Conservation (phyloP, 2,797 vertebrate species). For the Craterocephalus amniculus region DNA sequence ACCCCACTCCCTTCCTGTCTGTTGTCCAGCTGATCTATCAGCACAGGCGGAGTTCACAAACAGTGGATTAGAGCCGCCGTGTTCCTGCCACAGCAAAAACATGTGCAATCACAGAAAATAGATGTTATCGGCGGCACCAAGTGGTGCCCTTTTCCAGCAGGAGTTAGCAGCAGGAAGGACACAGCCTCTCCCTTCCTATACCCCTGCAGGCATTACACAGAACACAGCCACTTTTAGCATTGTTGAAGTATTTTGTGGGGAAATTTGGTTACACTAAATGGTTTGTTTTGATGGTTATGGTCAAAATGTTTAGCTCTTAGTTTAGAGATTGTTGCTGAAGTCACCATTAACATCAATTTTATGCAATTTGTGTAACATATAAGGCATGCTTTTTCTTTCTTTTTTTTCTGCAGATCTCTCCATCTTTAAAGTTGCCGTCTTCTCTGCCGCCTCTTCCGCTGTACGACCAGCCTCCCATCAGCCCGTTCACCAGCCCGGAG, state of each 20-base stretch:
- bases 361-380: neutral
- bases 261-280: neutral
- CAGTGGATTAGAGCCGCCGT: constrained; percentile 44
- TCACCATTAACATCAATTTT: neutral
- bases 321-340: neutral
- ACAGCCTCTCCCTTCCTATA: constrained; percentile 75
- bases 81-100: constrained; percentile 60
- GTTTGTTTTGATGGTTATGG: neutral
- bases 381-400: neutral
- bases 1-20: constrained; percentile 46
- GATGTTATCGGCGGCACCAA: constrained; percentile 60
- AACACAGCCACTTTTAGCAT: constrained; percentile 25
- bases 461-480: constrained; percentile 93
- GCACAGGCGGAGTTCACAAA: constrained; percentile 61
- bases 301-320: neutral
- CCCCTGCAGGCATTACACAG: constrained; percentile 62
- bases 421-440: constrained; percentile 85
- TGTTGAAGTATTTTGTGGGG: constrained; percentile 21
- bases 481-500: constrained; percentile 91
- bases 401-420: constrained; percentile 82
- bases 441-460: constrained; percentile 90
- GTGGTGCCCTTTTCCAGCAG: constrained; percentile 43
- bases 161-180: constrained; percentile 71
- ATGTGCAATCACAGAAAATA: constrained; percentile 49
- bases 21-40: constrained; percentile 60